Conservation (phyloP, 2,797 vertebrate species). For the Spea hammondii region DNA sequence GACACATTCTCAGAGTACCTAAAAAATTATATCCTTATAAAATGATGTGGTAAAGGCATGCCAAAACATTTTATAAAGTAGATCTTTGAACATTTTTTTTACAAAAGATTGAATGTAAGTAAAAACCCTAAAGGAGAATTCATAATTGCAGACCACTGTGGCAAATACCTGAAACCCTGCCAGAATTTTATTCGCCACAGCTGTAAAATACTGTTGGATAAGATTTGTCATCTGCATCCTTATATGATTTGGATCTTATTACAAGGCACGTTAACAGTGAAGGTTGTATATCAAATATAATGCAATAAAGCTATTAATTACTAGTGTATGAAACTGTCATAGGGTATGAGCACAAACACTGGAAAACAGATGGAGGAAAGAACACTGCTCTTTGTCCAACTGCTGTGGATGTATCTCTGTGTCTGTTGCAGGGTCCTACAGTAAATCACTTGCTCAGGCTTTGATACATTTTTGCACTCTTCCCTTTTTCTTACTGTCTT, state of each 20-base stretch:
- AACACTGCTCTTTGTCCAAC: slow-evolving; percentile 8
- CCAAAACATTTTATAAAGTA: slow-evolving; percentile 43
- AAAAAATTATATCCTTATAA: slow-evolving; percentile 33
- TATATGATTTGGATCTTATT: slow-evolving; percentile 44
- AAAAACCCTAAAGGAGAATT: slow-evolving; percentile 48
- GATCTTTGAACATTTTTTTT: slow-evolving; percentile 44
- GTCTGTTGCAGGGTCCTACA: neutral
- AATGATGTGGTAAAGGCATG: slow-evolving; percentile 29
- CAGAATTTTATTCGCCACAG: slow-evolving; percentile 47
- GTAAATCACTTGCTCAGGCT: neutral
- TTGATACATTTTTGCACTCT: no score
- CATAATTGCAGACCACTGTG: slow-evolving; percentile 51
- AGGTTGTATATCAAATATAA: slow-evolving; percentile 33
- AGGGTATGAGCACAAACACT: neutral
- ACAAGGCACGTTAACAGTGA: slow-evolving; percentile 35
- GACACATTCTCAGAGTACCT: slow-evolving; percentile 39
- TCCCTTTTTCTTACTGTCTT: neutral
- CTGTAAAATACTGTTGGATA: slow-evolving; percentile 49
- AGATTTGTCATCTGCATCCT: slow-evolving; percentile 50
- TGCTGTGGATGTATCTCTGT: neutral
- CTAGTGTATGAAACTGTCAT: slow-evolving; percentile 1
- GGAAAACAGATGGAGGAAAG: slow-evolving; percentile 2
- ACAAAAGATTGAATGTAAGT: slow-evolving; percentile 31
- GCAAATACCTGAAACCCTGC: slow-evolving; percentile 50
- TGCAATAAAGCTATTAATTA: slow-evolving; percentile 32